Evolutionary conservation across 2,888 invertebrate genomes (phyloP).

Genomic region (Heliconius ismenius): DNA sequence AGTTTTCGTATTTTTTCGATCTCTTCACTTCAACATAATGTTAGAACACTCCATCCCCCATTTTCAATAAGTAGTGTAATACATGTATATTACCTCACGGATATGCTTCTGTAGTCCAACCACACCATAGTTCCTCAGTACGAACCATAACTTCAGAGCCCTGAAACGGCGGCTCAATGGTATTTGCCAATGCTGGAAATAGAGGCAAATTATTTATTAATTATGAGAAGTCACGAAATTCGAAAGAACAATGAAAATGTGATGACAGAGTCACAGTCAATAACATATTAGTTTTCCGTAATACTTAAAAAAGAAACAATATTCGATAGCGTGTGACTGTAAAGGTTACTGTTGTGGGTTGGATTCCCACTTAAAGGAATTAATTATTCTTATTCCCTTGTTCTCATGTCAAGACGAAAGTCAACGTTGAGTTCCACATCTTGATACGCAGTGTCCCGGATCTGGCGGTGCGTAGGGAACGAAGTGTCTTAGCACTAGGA

Average conservation of each 20-base stretch:
- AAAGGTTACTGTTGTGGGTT: background rate
- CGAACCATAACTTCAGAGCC: constrained; percentile 97
- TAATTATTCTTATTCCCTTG: background rate
- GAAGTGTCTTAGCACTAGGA: no score
- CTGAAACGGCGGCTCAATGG: constrained; percentile 96
- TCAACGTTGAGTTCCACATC: background rate
- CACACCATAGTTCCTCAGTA: constrained; percentile 95
- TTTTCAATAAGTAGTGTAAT: background rate
- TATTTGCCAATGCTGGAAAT: constrained; percentile 96
- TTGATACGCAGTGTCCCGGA: background rate
- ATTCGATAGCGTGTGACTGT: background rate
- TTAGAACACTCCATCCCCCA: no score
- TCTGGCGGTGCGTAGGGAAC: no score
- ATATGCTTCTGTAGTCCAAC: constrained; percentile 96
- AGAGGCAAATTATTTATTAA: background rate
- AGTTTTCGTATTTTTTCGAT: background rate
- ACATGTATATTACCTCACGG: constrained; percentile 85
- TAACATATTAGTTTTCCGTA: no score
- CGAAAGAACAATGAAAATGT: background rate
- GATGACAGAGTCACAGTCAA: background rate
- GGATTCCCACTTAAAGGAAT: background rate
- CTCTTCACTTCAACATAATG: no score
- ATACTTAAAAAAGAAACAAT: no score
- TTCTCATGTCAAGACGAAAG: background rate
- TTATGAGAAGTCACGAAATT: background rate